Conservation (phyloP, 2,113 vertebrate species). For the Xerus inauris region DNA sequence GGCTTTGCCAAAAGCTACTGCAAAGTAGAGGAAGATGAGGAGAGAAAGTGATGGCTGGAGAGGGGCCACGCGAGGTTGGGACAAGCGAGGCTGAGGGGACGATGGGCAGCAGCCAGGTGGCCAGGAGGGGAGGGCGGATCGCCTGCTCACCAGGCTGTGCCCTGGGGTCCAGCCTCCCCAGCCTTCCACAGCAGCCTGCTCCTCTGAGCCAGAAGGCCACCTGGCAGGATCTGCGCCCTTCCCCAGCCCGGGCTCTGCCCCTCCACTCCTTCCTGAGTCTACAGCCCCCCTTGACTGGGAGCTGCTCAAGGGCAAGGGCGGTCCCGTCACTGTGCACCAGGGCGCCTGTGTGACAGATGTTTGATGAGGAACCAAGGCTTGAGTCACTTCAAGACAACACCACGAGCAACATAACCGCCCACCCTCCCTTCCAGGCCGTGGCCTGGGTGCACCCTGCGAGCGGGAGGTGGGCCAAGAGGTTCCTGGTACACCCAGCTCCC, state of each 20-base stretch:
- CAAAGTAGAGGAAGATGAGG: background rate
- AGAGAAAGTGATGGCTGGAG: background rate
- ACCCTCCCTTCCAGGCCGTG: rapidly evolving
- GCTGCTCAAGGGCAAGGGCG: background rate
- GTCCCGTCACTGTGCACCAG: too few species aligned
- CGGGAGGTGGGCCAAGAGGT: background rate
- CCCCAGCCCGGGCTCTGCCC: background rate
- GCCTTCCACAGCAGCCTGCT: background rate
- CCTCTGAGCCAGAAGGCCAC: background rate
- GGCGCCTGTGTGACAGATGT: background rate
- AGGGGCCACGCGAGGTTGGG: background rate
- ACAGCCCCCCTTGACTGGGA: background rate
- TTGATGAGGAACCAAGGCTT: background rate
- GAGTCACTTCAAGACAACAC: background rate
- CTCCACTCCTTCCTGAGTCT: background rate
- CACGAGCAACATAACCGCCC: too few species aligned
- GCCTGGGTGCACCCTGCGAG: rapidly evolving
- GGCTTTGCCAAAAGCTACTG: background rate
- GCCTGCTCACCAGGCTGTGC: background rate
- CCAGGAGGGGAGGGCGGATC: background rate
- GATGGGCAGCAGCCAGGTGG: background rate
- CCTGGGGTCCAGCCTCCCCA: background rate
- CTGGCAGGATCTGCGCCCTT: background rate
- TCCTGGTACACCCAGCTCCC: background rate
- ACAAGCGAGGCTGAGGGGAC: background rate